Evolutionary conservation across 1,140 invertebrate species (phyloP).

Genomic region (Kradibia gibbosae): DNA sequence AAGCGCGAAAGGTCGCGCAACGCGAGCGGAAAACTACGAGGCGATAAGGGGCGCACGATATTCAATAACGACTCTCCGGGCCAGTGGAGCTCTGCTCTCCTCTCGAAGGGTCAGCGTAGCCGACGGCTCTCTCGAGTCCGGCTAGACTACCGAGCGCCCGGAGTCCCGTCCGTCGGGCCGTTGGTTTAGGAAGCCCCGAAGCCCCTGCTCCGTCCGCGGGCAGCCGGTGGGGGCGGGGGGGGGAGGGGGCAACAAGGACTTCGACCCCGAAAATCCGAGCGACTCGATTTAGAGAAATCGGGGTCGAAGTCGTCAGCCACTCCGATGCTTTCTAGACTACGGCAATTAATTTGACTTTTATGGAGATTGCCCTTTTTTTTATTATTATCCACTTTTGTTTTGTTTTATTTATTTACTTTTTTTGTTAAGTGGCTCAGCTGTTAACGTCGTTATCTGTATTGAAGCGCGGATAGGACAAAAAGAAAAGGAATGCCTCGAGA

Average conservation of each 20-base stretch:
- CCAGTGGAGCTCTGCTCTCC: conserved; percentile 22
- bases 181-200: neutral
- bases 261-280: neutral
- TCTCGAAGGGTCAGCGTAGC: conserved; percentile 1
- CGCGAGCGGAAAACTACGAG: conserved; percentile 60
- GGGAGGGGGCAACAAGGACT: neutral
- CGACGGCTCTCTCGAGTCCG: neutral
- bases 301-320: neutral
- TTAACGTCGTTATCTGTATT: no score
- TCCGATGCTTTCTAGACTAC: neutral
- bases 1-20: conserved; percentile 44
- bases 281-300: neutral
- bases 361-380: neutral
- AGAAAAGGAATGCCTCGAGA: no score
- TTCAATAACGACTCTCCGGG: conserved; percentile 38
- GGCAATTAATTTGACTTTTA: neutral
- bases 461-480: no score
- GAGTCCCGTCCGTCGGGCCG: neutral
- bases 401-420: no score
- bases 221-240: no score
- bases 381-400: no score
- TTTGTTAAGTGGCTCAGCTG: no score
- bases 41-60: conserved; percentile 51
- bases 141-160: conserved; percentile 54
- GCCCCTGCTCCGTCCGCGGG: neutral